These are phyloP conservation scores for Rhizoglyphus robini DNA, from an alignment of 1,140 invertebrate genomes.

Conservation along the genomic window DNA sequence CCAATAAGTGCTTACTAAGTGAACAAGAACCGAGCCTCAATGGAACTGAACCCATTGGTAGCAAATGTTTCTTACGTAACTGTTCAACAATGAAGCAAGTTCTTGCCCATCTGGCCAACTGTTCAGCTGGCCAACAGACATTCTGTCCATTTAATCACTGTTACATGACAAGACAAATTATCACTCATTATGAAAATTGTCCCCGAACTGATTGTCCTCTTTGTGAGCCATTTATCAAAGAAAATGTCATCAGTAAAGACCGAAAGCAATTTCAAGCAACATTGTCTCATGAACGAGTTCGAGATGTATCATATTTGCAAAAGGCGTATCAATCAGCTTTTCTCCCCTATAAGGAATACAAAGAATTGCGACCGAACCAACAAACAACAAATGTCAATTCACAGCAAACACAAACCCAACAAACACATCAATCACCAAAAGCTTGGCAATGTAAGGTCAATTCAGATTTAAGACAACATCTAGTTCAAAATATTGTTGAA, in stretches of 20 bases:
- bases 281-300: slow-evolving; percentile 17
- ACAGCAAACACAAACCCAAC: too few relatives aligned
- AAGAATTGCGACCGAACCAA: too few relatives aligned
- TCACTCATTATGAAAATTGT: slow-evolving; percentile 98
- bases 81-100: slow-evolving; percentile 99
- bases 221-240: slow-evolving; percentile 89
- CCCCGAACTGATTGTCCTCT: slow-evolving; percentile 86
- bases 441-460: slow-evolving; percentile 97
- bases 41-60: slow-evolving; percentile 30
- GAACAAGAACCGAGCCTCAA: slow-evolving; percentile 46
- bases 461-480: slow-evolving; percentile 88
- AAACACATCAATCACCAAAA: too few relatives aligned
- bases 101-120: slow-evolving; percentile 95
- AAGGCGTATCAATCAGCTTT: too few relatives aligned
- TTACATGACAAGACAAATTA: slow-evolving; percentile 94
- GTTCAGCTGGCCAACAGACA: slow-evolving; percentile 72
- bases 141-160: slow-evolving; percentile 88
- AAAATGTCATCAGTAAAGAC: slow-evolving; percentile 68
- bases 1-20: slow-evolving; percentile 91
- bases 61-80: slow-evolving; percentile 75
- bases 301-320: too few relatives aligned
- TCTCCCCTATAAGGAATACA: too few relatives aligned
- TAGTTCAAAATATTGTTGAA: slow-evolving; percentile 97
- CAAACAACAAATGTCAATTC: too few relatives aligned
- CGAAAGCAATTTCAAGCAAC: slow-evolving; percentile 32